phyloP scores from a whole-genome alignment of 2,888 invertebrate genomes.

The Melinaea menophilus region DNA sequence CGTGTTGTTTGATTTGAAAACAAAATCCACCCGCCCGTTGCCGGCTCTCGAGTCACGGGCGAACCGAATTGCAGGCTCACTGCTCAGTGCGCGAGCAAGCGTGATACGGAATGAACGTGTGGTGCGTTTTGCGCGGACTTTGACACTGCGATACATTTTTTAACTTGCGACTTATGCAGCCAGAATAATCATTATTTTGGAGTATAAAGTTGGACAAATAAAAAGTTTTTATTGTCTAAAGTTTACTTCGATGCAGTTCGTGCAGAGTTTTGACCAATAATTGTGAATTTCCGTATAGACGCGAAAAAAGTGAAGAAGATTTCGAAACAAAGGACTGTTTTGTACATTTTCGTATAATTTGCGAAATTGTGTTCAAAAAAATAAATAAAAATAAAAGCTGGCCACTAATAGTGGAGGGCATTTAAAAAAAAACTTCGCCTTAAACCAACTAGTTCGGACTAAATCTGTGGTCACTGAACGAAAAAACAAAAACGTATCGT shows the following conservation, averaged over 20 bases:
- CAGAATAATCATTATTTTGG: conserved; percentile 67
- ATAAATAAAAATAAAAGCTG: conserved; percentile 56
- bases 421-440: conserved; percentile 55
- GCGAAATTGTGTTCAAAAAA: conserved; percentile 78
- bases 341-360: conserved; percentile 75
- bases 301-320: conserved; percentile 67
- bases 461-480: conserved; percentile 70
- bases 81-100: conserved; percentile 78
- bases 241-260: conserved; percentile 67
- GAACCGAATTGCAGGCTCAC: conserved; percentile 58
- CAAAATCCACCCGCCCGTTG: conserved; percentile 58
- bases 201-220: conserved; percentile 67
- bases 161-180: conserved; percentile 70
- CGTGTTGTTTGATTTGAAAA: conserved; percentile 72
- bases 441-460: conserved; percentile 71
- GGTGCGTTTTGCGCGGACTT: conserved; percentile 78
- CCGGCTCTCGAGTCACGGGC: conserved; percentile 44
- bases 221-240: conserved; percentile 60
- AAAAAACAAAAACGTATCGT: conserved; percentile 72
- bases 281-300: conserved; percentile 77
- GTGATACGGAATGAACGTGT: conserved; percentile 78
- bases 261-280: conserved; percentile 71
- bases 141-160: conserved; percentile 72
- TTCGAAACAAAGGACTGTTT: conserved; percentile 77
- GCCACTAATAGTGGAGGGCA: conserved; percentile 54